Base-by-base conservation (phyloP, 2,888 invertebrate genomes). In the Platycheirus rosarum region DNA sequence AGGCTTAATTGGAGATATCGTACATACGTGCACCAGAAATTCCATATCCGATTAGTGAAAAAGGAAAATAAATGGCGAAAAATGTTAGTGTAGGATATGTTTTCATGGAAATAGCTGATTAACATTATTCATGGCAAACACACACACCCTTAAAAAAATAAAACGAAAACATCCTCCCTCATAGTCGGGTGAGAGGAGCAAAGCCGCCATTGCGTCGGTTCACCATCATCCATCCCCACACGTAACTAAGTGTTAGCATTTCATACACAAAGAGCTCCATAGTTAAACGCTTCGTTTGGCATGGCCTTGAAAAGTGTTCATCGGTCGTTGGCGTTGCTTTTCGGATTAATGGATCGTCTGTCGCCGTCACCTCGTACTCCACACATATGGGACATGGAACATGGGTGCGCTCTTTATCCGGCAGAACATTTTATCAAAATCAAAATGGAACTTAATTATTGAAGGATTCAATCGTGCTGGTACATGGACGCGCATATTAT, bases 291-390 rank as follows among this genome's bases (percentile, higher is more conserved):
- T 74, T 79, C 79, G 79, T 69, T 78, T 79, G 68, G 48, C 49
- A 69, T 79, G 55, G 68, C 79, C 79, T 79, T 79, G 74, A 62
- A 44, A 49, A 66, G 44, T 16, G 49, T 79, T 79, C 79, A 57
- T 79, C 74, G 79, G 74, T 79, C 69, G 79, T 74, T 74, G 74
- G 74, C 78, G 55, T 74, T 74, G 55, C 69, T 74, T 32, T 46
- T 62, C 23, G 14, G 6, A 55, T 78, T 73, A 66, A 78, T 79
- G 73, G 78, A 60, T 62, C 60, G 46, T 60, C 53, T 48, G 49
- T 26, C 37, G 57, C 37, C 14, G 20, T 32, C 46, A 13, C 53
- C 37, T 2, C 16, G 11, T 9, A n/a, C 2, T 3, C 49, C 4
- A 48, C 20, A 23, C 11, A 32, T 7, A 32, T n/a, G n/a, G n/a